Conservation (phyloP, 1,140 invertebrate genomes). For the Diorhabda elongata region DNA sequence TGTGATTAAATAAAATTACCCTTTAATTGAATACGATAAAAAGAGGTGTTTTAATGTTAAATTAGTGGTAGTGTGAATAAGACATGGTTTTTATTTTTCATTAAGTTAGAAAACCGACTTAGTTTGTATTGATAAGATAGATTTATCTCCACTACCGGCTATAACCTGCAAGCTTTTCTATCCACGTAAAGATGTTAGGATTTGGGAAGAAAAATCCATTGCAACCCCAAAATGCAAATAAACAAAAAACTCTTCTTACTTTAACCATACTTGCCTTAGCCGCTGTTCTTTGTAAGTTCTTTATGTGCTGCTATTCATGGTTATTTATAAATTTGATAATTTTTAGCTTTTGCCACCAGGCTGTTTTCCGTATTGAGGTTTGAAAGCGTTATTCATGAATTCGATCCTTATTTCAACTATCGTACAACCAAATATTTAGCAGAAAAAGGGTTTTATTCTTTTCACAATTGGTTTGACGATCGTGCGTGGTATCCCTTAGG, state of each 20-base stretch:
- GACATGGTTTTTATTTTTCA: too few species aligned
- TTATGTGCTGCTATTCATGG: constrained; percentile 16
- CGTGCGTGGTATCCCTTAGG: constrained; percentile 97
- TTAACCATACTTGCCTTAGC: constrained; percentile 86
- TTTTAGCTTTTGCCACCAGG: constrained; percentile 89
- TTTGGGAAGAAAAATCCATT: constrained; percentile 36
- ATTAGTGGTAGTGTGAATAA: too few species aligned
- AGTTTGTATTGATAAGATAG: neutral
- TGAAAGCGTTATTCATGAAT: constrained; percentile 98
- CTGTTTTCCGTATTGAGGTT: constrained; percentile 95
- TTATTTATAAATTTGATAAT: neutral
- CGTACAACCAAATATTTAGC: constrained; percentile 90
- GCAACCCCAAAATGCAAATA: constrained; percentile 62
- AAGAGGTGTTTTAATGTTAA: too few species aligned
- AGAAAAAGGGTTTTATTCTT: constrained; percentile 95
- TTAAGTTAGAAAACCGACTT: neutral
- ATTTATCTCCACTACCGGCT: neutral
- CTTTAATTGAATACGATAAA: too few species aligned
- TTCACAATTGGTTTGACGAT: constrained; percentile 99
- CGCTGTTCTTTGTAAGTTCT: constrained; percentile 85
- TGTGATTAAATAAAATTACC: too few species aligned
- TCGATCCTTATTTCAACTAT: constrained; percentile 99
- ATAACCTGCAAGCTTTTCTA: neutral
- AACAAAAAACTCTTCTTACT: constrained; percentile 93
- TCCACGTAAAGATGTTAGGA: constrained; percentile 24